phyloP scores from a whole-genome alignment of 2,113 vertebrate genomes.

The Cyprinodon variegatus region DNA sequence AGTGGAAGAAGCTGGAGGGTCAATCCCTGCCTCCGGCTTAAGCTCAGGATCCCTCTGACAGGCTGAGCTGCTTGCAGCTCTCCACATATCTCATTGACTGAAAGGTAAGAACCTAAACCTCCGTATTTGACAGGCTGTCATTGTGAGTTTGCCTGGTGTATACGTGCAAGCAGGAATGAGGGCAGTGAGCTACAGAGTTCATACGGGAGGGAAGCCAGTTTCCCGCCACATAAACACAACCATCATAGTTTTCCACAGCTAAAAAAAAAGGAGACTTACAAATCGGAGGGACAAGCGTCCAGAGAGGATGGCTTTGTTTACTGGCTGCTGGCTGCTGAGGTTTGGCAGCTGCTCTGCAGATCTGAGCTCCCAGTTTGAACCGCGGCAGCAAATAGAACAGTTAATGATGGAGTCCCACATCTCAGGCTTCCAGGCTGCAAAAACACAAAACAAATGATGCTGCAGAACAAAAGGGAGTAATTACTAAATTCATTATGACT shows the following conservation, averaged over 20 bases:
- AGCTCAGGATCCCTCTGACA: conserved; percentile 1
- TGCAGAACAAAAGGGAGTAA: not conserved
- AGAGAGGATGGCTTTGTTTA: conserved; percentile 19
- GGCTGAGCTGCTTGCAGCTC: conserved; percentile 24
- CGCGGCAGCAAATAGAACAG: conserved; percentile 4
- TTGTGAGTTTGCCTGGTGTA: conserved; percentile 38
- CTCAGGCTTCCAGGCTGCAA: not conserved
- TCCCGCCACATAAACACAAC: conserved; percentile 28
- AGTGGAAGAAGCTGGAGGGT: conserved; percentile 2
- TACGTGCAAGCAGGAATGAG: conserved; percentile 18
- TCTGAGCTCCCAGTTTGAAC: not conserved
- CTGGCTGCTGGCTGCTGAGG: conserved; percentile 6
- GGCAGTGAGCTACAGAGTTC: conserved; percentile 39
- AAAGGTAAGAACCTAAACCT: conserved; percentile 45
- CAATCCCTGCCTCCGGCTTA: conserved; percentile 26
- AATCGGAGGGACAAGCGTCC: conserved; percentile 14
- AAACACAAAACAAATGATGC: not conserved
- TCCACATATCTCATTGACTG: conserved; percentile 20
- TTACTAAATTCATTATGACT: not conserved
- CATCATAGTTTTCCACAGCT: conserved; percentile 18
- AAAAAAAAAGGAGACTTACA: conserved; percentile 9
- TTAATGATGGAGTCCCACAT: conserved; percentile 4
- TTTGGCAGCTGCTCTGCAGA: conserved; percentile 6
- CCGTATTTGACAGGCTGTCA: conserved; percentile 50
- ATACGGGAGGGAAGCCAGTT: conserved; percentile 31